phyloP scores from a whole-genome alignment of 1,140 invertebrate species.

The Charaxes varanes region DNA sequence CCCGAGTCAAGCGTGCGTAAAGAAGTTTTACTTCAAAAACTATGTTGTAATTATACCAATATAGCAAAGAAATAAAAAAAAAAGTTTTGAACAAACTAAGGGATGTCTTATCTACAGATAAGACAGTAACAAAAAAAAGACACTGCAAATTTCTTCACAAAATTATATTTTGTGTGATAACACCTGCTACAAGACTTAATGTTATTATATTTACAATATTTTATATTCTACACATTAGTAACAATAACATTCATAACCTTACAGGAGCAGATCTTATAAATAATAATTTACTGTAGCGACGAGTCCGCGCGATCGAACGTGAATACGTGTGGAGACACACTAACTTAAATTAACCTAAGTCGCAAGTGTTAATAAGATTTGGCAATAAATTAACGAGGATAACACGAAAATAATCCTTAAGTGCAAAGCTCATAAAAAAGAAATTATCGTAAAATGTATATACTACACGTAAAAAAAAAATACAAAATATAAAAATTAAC shows the following conservation, averaged over 20 bases:
- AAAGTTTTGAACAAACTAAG: too few relatives aligned
- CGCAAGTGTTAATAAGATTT: slow-evolving; percentile 66
- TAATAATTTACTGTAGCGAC: slow-evolving; percentile 34
- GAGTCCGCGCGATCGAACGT: slow-evolving; percentile 12
- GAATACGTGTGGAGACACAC: slow-evolving; percentile 7
- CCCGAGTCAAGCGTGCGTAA: too few relatives aligned
- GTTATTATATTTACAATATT: slow-evolving; percentile 72
- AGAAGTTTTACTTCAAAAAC: too few relatives aligned
- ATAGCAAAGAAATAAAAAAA: too few relatives aligned
- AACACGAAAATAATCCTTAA: slow-evolving; percentile 60
- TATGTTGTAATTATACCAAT: too few relatives aligned
- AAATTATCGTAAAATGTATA: slow-evolving; percentile 38
- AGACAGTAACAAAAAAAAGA: slow-evolving; percentile 39
- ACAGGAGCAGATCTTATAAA: slow-evolving; percentile 68
- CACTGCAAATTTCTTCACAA: slow-evolving; percentile 60
- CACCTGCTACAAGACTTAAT: slow-evolving; percentile 73
- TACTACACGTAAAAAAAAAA: slow-evolving; percentile 37
- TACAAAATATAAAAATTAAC: slow-evolving; percentile 56
- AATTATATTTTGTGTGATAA: slow-evolving; percentile 76
- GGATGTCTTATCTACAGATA: too few relatives aligned
- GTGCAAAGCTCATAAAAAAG: slow-evolving; percentile 45
- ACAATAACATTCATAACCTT: slow-evolving; percentile 73
- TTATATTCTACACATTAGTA: slow-evolving; percentile 74
- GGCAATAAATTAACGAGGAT: slow-evolving; percentile 70
- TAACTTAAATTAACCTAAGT: slow-evolving; percentile 28